Evolutionary conservation across 2,113 vertebrate genomes (phyloP).

Genomic region (Nothocercus nigrocapillus): DNA sequence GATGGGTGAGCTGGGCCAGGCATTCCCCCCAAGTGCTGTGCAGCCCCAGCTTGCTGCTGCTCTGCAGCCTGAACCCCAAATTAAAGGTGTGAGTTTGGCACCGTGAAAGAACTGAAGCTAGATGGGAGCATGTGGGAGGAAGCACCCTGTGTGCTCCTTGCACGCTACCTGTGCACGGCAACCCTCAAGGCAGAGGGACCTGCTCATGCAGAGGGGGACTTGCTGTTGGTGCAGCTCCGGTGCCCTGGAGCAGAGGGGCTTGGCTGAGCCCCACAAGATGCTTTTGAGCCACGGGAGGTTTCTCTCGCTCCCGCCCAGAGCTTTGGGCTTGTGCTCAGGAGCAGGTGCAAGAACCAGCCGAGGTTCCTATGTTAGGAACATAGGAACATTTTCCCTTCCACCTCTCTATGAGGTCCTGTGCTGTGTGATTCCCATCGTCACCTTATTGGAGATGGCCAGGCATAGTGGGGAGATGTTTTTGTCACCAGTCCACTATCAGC

Average conservation of each 20-base stretch:
- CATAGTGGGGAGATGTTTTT: accelerated
- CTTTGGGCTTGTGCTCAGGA: neutral
- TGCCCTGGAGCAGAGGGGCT: neutral
- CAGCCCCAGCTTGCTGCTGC: neutral
- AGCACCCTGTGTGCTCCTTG: accelerated
- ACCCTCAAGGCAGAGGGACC: neutral
- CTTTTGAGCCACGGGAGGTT: accelerated
- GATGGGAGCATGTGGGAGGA: neutral
- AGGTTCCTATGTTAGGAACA: neutral
- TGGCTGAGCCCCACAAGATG: neutral
- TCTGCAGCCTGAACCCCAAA: neutral
- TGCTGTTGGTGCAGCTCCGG: accelerated
- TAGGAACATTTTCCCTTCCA: neutral
- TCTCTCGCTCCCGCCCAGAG: neutral
- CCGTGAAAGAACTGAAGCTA: neutral
- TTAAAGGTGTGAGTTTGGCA: neutral
- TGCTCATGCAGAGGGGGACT: accelerated
- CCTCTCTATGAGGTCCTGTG: neutral
- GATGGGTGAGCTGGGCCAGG: neutral
- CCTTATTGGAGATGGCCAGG: accelerated
- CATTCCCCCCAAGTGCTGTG: accelerated
- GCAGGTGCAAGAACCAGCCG: neutral
- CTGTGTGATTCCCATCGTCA: neutral
- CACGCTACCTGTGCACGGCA: neutral
- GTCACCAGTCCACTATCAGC: neutral